Evolutionary conservation across 2,797 vertebrate genomes (phyloP), one percentile per base, ranked within the genome.

Genomic region (Somateria mollissima): DNA sequence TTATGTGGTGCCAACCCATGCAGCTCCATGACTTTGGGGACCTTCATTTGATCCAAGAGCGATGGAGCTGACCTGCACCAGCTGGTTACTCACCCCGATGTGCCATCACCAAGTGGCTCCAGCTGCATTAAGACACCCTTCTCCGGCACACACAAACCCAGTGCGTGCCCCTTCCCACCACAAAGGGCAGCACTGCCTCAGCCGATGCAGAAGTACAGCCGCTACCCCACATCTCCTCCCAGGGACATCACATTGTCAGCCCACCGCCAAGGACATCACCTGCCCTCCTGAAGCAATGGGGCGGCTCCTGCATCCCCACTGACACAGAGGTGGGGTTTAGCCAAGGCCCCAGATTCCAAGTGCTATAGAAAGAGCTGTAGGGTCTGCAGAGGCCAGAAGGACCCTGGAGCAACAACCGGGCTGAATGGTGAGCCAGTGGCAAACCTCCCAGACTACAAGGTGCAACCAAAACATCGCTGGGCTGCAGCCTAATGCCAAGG

Each of bases 91-190:
- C 15, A 1, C 57, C 18, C 54, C 41, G 11, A 39, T 43, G 32
- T 2, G 0, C 32, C 3, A 1, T 1, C 39, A 37, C 8, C 1
- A 7, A 45, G 69, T 3, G 30, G 37, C 6, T 83, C 12, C 56
- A 28, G 16, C 30, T 1, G 4, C 2, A 2, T 20, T 1, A 47
- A 51, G 73, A 51, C 49, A 37, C 37, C 7, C 58, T 53, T 18
- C 21, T 36, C 62, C 49, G 3, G 2, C 17, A 4, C 36, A 2
- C 24, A 4, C 64, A 30, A 41, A 8, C 3, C 1, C 3, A 1
- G 47, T 34, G 13, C 1, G 0, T 5, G 19, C 7, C 57, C 19
- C 36, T 32, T 66, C 72, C 78, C 53, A 47, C 3, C 37, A 5
- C 27, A 7, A 47, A 24, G 51, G 11, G 64, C 2, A 20, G 45